These are phyloP conservation scores for Gadus chalcogrammus DNA, from an alignment of 2,113 vertebrate genomes.

Conservation along the genomic window DNA sequence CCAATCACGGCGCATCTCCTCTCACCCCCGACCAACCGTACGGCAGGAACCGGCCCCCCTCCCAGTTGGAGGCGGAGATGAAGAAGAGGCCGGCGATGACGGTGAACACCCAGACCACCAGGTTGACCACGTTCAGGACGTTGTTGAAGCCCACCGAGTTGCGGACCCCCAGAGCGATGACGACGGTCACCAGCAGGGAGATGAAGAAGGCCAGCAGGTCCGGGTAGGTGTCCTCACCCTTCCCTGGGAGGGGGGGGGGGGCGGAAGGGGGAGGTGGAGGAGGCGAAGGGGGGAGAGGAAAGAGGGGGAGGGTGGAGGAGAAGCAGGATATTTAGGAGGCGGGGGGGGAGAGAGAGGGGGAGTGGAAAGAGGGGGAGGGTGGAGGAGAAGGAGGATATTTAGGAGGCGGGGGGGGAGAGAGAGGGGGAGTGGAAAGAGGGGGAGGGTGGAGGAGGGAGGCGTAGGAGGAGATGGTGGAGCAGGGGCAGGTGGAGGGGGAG, in stretches of 20 bases:
- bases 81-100: slow-evolving; percentile 92
- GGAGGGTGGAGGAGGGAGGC: too few relatives aligned
- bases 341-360: not conserved
- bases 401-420: too few relatives aligned
- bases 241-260: slow-evolving; percentile 67
- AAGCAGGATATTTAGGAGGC: too few relatives aligned
- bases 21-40: slow-evolving; percentile 98
- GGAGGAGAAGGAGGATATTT: not conserved
- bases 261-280: not conserved
- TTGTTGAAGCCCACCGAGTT: slow-evolving; percentile 96
- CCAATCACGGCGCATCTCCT: not conserved
- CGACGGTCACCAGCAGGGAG: slow-evolving; percentile 83
- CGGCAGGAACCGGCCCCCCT: slow-evolving; percentile 85
- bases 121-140: slow-evolving; percentile 87
- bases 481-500: not conserved
- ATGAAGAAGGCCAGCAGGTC: slow-evolving; percentile 92
- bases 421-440: not conserved
- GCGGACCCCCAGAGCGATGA: slow-evolving; percentile 87
- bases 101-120: slow-evolving; percentile 93
- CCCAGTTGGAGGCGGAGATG: slow-evolving; percentile 86
- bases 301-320: not conserved
- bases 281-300: too few relatives aligned
- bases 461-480: too few relatives aligned
- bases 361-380: not conserved
- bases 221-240: slow-evolving; percentile 93